These are phyloP conservation scores for Acronicta leporina DNA, from an alignment of 2,888 invertebrate species.

Conservation along the genomic window DNA sequence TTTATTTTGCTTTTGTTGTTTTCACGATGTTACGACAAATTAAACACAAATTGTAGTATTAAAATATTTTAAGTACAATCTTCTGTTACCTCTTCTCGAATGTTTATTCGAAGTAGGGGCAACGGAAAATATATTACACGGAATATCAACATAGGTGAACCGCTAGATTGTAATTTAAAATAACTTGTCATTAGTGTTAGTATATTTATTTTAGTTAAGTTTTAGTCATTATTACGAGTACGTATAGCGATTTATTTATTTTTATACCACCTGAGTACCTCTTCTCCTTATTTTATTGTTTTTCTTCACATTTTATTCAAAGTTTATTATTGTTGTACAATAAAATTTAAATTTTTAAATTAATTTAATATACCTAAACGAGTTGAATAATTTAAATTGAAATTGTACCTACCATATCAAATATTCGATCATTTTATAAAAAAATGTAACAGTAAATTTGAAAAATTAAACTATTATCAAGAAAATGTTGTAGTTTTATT, in stretches of 20 bases:
- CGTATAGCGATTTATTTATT: slow-evolving; percentile 79
- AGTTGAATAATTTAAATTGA: slow-evolving; percentile 43
- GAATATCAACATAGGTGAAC: slow-evolving; percentile 84
- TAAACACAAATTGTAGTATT: slow-evolving; percentile 78
- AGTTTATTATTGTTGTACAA: slow-evolving; percentile 65
- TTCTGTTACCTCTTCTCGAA: slow-evolving; percentile 88
- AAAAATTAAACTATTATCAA: slow-evolving; percentile 66
- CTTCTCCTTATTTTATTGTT: slow-evolving; percentile 78
- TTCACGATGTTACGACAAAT: slow-evolving; percentile 51
- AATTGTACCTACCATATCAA: slow-evolving; percentile 46
- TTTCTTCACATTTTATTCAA: slow-evolving; percentile 64
- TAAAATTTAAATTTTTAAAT: slow-evolving; percentile 52
- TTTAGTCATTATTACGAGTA: slow-evolving; percentile 78
- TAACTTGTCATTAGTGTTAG: slow-evolving; percentile 89
- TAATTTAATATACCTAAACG: slow-evolving; percentile 39
- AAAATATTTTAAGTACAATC: slow-evolving; percentile 82
- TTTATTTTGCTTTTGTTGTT: slow-evolving; percentile 46
- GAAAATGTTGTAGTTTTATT: slow-evolving; percentile 57
- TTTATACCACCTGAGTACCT: slow-evolving; percentile 88
- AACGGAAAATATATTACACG: slow-evolving; percentile 84
- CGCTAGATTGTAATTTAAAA: slow-evolving; percentile 86
- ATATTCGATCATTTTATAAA: slow-evolving; percentile 40
- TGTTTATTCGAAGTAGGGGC: slow-evolving; percentile 77
- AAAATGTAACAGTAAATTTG: slow-evolving; percentile 54
- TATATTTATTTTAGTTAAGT: slow-evolving; percentile 87